A percentile compares a stretch with the other conserved stretches of the same genome.
Evolutionary conservation across 2,113 vertebrate genomes (phyloP).

Genomic region (Neotoma lepida): DNA sequence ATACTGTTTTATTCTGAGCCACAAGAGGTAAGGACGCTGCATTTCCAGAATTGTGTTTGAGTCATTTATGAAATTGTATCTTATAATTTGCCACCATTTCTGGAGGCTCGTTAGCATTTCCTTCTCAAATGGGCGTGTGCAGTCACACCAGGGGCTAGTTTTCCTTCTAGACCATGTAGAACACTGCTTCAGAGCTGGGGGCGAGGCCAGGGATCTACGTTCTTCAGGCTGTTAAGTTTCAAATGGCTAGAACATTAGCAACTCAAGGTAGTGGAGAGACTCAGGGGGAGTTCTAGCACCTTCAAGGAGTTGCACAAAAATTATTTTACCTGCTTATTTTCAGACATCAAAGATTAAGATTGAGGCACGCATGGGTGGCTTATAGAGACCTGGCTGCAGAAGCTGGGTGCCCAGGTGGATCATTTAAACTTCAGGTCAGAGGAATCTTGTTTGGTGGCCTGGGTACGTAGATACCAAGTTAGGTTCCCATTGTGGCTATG

Average conservation of each 20-base stretch:
- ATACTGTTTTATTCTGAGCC: slow-evolving; percentile 59
- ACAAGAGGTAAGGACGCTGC: slow-evolving; percentile 26
- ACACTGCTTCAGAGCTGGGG: not conserved
- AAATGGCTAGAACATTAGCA: not conserved
- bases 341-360: not conserved
- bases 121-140: not conserved
- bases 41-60: slow-evolving; percentile 49
- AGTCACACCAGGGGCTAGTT: not conserved
- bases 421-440: not conserved
- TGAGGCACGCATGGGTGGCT: not conserved
- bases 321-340: slow-evolving; percentile 1
- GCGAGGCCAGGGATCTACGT: not conserved
- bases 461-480: not conserved
- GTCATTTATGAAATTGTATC: slow-evolving; percentile 71
- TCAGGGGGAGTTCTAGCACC: not conserved
- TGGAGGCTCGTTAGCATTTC: slow-evolving; percentile 13
- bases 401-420: not conserved
- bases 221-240: slow-evolving; percentile 40
- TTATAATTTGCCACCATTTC: slow-evolving; percentile 62
- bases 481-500: not conserved
- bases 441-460: not conserved
- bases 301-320: not conserved
- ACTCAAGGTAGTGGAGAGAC: not conserved
- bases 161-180: slow-evolving; percentile 1
- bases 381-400: not conserved